Evolutionary conservation across 2,888 invertebrate species (phyloP).

Genomic region (Lochmaea crataegi): DNA sequence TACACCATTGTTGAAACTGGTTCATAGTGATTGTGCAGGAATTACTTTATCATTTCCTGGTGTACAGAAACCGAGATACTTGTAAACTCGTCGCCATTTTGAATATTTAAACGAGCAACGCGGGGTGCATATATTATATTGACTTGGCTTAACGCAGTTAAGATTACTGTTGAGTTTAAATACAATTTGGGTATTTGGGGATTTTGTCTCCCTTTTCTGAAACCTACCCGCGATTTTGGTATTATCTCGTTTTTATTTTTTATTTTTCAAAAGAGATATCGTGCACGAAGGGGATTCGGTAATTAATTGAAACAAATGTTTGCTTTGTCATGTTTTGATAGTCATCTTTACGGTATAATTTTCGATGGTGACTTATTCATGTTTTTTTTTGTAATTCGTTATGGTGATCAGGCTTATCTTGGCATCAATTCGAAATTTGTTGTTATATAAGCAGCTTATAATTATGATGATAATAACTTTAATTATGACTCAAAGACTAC

Average conservation of each 20-base stretch:
- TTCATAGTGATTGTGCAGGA: constrained; percentile 41
- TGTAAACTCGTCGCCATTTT: constrained; percentile 52
- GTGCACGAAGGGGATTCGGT: constrained; percentile 20
- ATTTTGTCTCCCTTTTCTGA: constrained; percentile 36
- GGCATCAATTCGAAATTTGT: constrained; percentile 10
- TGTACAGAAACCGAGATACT: constrained; percentile 37
- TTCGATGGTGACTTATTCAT: constrained; percentile 19
- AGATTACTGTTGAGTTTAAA: constrained; percentile 54
- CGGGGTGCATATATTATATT: constrained; percentile 58
- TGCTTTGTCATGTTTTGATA: constrained; percentile 41
- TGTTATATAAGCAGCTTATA: background rate
- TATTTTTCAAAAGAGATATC: constrained; percentile 24
- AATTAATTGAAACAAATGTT: constrained; percentile 40
- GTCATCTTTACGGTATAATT: constrained; percentile 38
- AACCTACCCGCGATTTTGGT: constrained; percentile 21
- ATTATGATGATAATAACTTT: background rate
- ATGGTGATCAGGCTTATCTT: constrained; percentile 33
- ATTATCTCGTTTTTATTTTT: constrained; percentile 10
- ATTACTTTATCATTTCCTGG: constrained; percentile 42
- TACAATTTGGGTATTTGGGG: constrained; percentile 43
- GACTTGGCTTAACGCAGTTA: constrained; percentile 53
- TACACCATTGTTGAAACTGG: constrained; percentile 40
- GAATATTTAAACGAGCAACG: constrained; percentile 53
- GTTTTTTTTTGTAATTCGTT: constrained; percentile 26
- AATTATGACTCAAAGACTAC: background rate